Conservation (phyloP, 2,113 vertebrate genomes). For the Colossoma macropomum region DNA sequence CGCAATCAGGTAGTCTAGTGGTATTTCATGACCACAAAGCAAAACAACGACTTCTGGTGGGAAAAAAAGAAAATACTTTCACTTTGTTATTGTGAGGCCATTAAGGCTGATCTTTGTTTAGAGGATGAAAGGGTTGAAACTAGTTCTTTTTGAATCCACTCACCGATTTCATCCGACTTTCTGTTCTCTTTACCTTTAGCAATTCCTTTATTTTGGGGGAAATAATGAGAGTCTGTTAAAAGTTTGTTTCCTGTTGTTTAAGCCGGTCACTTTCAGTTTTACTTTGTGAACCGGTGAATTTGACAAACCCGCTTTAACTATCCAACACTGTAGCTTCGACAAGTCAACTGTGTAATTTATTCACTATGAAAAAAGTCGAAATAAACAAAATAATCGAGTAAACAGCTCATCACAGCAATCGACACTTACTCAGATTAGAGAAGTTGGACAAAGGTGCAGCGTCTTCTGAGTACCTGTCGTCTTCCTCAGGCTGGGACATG, state of each 20-base stretch:
- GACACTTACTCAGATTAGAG: background rate
- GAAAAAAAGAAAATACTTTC: background rate
- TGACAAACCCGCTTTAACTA: background rate
- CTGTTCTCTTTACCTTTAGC: background rate
- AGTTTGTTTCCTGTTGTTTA: background rate
- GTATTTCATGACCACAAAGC: slow-evolving; percentile 48
- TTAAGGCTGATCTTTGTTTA: background rate
- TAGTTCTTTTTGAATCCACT: background rate
- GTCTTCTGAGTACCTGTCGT: slow-evolving; percentile 24
- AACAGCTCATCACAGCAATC: background rate
- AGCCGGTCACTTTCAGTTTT: slow-evolving; percentile 36
- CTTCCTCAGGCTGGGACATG: slow-evolving; percentile 13
- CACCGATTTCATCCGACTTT: background rate
- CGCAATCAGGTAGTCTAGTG: slow-evolving; percentile 43
- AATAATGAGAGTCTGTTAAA: background rate
- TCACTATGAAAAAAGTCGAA: background rate
- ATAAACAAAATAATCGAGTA: background rate
- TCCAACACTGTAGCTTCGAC: background rate
- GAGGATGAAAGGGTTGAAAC: background rate
- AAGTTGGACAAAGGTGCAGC: background rate
- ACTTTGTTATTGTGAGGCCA: background rate
- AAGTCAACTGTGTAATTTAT: background rate
- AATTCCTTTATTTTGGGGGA: background rate
- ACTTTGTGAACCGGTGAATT: background rate
- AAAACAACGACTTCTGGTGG: slow-evolving; percentile 7